A percentile compares a stretch with the other conserved stretches of the same genome.
Evolutionary conservation across 2,888 invertebrate species (phyloP).

Genomic region (Brachycybe producta): DNA sequence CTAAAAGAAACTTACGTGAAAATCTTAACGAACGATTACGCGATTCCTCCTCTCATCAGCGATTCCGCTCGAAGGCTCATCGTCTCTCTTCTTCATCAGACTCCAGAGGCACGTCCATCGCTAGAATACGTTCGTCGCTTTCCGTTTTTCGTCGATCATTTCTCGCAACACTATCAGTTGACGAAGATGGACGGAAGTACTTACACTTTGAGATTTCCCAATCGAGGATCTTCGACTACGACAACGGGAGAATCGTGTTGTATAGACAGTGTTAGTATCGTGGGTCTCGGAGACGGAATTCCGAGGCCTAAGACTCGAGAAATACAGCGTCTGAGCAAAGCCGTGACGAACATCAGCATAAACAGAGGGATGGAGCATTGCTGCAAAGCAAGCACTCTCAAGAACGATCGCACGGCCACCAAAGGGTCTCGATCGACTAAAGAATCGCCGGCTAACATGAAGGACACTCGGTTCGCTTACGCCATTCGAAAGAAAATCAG

Average conservation of each 20-base stretch:
- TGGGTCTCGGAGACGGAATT: too few relatives aligned
- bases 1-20: constrained; percentile 89
- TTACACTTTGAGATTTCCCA: too few relatives aligned
- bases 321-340: too few relatives aligned
- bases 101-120: constrained; percentile 66
- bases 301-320: too few relatives aligned
- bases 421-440: background rate
- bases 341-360: too few relatives aligned
- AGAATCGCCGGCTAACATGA: too few relatives aligned
- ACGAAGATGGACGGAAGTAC: too few relatives aligned
- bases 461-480: too few relatives aligned
- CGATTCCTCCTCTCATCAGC: constrained; percentile 40
- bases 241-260: too few relatives aligned
- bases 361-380: background rate
- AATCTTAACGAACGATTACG: constrained; percentile 91
- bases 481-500: constrained; percentile 34
- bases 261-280: too few relatives aligned
- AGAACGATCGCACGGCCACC: background rate
- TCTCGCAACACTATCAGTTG: background rate
- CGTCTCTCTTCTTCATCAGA: constrained; percentile 64
- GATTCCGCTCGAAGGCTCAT: constrained; percentile 48
- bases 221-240: too few relatives aligned
- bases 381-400: background rate
- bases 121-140: constrained; percentile 55
- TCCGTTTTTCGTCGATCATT: too few relatives aligned